These are phyloP conservation scores for Drosophila melanica DNA, from an alignment of 1,140 invertebrate genomes.

Conservation along the genomic window DNA sequence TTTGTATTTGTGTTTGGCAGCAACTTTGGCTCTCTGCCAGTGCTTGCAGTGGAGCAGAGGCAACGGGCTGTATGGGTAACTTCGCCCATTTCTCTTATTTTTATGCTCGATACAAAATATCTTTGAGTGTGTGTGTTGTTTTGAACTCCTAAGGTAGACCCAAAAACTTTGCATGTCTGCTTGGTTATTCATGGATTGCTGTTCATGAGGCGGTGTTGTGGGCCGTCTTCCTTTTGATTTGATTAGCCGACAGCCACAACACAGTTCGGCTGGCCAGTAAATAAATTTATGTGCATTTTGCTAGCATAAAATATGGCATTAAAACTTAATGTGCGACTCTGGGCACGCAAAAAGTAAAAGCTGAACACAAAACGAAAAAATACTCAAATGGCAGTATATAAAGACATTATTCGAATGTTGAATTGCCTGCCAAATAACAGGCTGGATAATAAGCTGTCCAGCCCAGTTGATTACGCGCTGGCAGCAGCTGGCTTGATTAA, in stretches of 20 bases:
- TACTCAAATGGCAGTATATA: constrained; percentile 23
- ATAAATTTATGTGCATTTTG: constrained; percentile 78
- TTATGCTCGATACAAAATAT: constrained; percentile 41
- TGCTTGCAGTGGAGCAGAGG: constrained; percentile 2
- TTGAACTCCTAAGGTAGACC: constrained; percentile 31
- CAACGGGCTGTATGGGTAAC: constrained; percentile 62
- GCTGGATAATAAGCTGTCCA: constrained; percentile 54
- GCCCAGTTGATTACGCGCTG: constrained; percentile 44
- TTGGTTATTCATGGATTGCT: constrained; percentile 63
- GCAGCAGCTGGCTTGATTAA: constrained; percentile 47
- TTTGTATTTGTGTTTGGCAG: constrained; percentile 32
- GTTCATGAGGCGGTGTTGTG: constrained; percentile 14
- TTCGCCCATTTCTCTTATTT: constrained; percentile 40
- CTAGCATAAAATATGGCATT: constrained; percentile 80
- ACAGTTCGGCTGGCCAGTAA: constrained; percentile 39
- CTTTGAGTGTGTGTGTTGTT: constrained; percentile 19
- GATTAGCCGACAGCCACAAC: constrained; percentile 57
- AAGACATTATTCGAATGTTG: constrained; percentile 63
- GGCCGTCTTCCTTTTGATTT: constrained; percentile 70
- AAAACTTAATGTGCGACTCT: constrained; percentile 75
- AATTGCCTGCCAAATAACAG: constrained; percentile 62
- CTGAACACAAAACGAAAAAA: constrained; percentile 2
- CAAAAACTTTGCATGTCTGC: constrained; percentile 69
- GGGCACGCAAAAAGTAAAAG: constrained; percentile 50
- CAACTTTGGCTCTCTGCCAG: constrained; percentile 57